phyloP scores from a whole-genome alignment of 2,797 vertebrate genomes.

The Anolis apletophallus region DNA sequence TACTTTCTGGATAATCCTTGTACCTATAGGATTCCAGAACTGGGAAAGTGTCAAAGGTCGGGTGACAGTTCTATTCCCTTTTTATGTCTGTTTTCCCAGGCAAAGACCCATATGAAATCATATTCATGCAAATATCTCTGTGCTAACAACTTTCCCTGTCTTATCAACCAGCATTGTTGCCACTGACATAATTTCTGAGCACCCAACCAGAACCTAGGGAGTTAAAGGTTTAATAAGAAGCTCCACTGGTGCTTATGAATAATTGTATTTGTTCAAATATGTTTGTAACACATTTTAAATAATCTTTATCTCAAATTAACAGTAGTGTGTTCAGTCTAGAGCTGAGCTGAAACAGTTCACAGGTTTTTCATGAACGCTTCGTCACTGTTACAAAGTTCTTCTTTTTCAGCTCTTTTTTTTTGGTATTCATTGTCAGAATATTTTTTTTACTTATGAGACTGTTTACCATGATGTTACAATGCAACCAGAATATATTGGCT shows the following conservation, averaged over 20 bases:
- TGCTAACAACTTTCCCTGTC: accelerated
- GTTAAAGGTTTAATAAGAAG: slow-evolving; percentile 1
- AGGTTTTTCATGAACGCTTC: neutral
- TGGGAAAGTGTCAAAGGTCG: neutral
- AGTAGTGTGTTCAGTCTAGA: neutral
- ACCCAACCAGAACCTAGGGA: slow-evolving; percentile 16
- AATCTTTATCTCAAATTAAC: slow-evolving; percentile 25
- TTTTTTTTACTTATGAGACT: neutral
- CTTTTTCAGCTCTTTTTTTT: neutral
- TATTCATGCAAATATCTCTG: neutral
- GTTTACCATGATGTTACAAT: neutral
- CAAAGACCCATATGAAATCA: slow-evolving; percentile 32
- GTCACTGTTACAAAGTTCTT: neutral
- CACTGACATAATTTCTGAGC: slow-evolving; percentile 3
- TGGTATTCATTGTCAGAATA: neutral
- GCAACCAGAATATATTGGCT: neutral
- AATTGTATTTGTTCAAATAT: slow-evolving; percentile 24
- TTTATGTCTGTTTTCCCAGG: slow-evolving; percentile 27
- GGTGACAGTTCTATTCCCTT: neutral
- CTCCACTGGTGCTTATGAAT: neutral
- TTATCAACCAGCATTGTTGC: neutral
- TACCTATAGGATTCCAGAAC: no score
- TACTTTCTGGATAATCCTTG: no score
- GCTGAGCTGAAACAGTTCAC: neutral
- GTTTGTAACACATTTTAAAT: slow-evolving; percentile 30